phyloP scores from a whole-genome alignment of 2,113 vertebrate genomes.

The Suncus etruscus region DNA sequence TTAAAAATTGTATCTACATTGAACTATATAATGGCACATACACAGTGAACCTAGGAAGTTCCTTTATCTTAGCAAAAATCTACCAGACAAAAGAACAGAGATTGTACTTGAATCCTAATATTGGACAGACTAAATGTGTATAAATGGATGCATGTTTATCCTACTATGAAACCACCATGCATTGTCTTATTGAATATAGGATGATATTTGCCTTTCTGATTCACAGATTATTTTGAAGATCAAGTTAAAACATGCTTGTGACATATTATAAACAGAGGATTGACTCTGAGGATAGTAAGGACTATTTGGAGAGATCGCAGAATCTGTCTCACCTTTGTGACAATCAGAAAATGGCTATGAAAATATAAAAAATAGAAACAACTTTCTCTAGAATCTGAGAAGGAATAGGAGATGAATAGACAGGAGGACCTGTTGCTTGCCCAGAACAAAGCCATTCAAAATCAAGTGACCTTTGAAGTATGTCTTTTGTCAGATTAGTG shows the following conservation, averaged over 20 bases:
- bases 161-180: too few relatives aligned
- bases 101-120: neutral
- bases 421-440: neutral
- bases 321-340: accelerated
- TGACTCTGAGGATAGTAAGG: neutral
- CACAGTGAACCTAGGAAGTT: neutral
- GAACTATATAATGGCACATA: neutral
- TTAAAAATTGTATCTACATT: neutral
- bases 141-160: neutral
- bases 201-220: neutral
- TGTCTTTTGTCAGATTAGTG: neutral
- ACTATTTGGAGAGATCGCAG: neutral
- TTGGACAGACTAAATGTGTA: neutral
- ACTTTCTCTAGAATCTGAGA: neutral
- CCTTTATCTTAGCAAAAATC: neutral
- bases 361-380: neutral
- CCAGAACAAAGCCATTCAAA: accelerated
- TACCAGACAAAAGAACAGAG: neutral
- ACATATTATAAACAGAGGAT: neutral
- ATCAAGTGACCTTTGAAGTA: neutral
- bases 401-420: accelerated
- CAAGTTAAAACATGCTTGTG: neutral
- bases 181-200: neutral
- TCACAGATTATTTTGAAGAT: neutral
- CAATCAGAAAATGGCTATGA: too few relatives aligned